Base-by-base conservation (phyloP, 2,797 vertebrate genomes). In the Parotocinclus haroldoi region DNA sequence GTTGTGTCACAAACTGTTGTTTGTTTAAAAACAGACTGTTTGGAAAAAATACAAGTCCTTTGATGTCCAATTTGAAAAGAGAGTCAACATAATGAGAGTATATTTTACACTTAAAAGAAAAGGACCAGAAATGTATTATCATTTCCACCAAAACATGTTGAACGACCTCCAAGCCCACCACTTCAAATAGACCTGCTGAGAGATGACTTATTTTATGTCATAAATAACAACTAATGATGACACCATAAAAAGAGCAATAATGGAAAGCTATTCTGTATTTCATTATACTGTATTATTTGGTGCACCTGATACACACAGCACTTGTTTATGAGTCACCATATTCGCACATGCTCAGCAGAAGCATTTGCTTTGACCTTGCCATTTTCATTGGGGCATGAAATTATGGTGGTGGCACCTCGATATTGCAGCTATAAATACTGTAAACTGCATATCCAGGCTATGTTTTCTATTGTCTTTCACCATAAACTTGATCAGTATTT, bases 391-490 rank as follows among this genome's bases (percentile, higher is more conserved):
- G 97, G 97, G 96, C 97, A 99, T 99, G 97, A 99, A 99, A 99
- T 99, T 99, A 99, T 96, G 93, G 94, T 95, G 94, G 94, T 95
- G 96, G 96, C 97, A 98, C 96, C 94, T 95, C 93, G 93, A 98
- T 99, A 99, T 99, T 99, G 98, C 96, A 95, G 96, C 96, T 95
- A 99, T 99, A 99, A 99, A 99, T 99, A 99, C 97, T 98, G 96
- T 98, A 98, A 98, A 99, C 97, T 98, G 97, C 97, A 98, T 98
- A 98, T 98, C 96, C 96, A 95, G 95, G 95, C 96, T 93, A 96
- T 94, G 93, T 95, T 97, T 99, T 95, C 97, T 98, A 99, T 99
- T 99, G 97, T 99, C 97, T 98, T 96, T 92, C 95, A 98, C 98
- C 97, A 98, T 99, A 98, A 99, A 99, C 95, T 96, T 97, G 95